Base-by-base conservation (phyloP, 1,140 invertebrate species). In the Drosophila kohkoa region DNA sequence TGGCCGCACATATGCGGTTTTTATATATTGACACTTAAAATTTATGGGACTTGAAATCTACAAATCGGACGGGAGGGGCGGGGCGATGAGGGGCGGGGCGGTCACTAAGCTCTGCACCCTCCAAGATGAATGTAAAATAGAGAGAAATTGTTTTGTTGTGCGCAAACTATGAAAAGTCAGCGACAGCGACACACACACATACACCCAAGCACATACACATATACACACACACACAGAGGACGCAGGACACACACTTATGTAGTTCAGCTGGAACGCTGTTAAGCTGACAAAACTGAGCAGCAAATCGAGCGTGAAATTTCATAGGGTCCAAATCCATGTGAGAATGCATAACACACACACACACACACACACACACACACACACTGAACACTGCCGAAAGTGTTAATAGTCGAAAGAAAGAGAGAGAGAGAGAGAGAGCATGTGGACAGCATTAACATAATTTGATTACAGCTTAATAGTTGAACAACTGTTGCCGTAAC, bases 1-100 rank as follows among this genome's bases (percentile, higher is more conserved):
- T 75, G 58, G 73, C 73, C 73, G 60, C 73, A 75, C 68, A 75
- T 71, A 75, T 75, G 68, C 73, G 73, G 73, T 75, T 75, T 75
- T 75, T 75, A 71, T 75, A 75, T 75, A 75, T 75, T 75, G 73
- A 75, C 73, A 75, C 67, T 75, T 75, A 46, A 75, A 75, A 75
- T 75, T 75, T 75, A 75, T 75, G 68, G 73, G 68, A 59, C 73
- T 75, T 71, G 65, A 75, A 75, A 75, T 72, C 59, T 75, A 75
- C 68, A 75, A 75, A 75, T 25, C 20, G 20, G 20, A 25, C 20
- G 3, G 20, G 3, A 25, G 20, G 20, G 3, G 58, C 67, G 73
- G 7, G 46, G 16, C 3, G 20, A 25, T 4, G 20, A 25, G 20
- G 20, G 20, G 20, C 3, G 6, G 7, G 0, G 63, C 68, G 7